Evolutionary conservation across 2,888 invertebrate species (phyloP).

Genomic region (Allygus modestus): DNA sequence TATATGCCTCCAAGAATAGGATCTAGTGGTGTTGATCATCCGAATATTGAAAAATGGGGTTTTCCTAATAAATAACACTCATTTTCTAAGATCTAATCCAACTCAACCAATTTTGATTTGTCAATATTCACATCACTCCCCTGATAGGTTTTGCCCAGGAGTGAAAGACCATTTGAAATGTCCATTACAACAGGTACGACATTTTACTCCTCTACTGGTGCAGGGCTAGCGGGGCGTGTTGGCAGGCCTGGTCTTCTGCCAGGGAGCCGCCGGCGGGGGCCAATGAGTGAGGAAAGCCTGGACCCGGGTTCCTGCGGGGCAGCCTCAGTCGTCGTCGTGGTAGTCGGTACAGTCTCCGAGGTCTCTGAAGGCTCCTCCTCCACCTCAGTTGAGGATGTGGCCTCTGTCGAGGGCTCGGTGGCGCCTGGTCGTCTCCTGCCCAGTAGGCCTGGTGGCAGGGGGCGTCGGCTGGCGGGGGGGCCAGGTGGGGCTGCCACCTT

Average conservation of each 20-base stretch:
- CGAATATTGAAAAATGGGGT: background rate
- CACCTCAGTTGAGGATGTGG: conserved; percentile 33
- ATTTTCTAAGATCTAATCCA: background rate
- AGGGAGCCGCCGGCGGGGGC: conserved; percentile 50
- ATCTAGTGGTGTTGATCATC: background rate
- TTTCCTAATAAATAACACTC: conserved; percentile 1
- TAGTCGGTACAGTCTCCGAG: conserved; percentile 57
- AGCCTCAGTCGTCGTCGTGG: conserved; percentile 57
- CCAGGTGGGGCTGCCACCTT: conserved; percentile 72
- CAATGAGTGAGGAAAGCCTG: conserved; percentile 58
- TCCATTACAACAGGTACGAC: background rate
- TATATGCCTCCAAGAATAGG: background rate
- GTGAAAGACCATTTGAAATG: background rate
- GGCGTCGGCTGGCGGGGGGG: conserved; percentile 67
- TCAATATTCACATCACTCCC: background rate
- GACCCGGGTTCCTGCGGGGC: conserved; percentile 38
- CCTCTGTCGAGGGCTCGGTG: conserved; percentile 58
- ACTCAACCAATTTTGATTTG: background rate
- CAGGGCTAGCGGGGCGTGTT: conserved; percentile 50
- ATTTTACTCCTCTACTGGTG: conserved; percentile 41
- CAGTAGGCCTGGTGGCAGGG: conserved; percentile 59
- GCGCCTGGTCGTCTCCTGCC: conserved; percentile 58
- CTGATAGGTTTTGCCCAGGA: background rate
- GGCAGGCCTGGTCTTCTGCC: conserved; percentile 58
- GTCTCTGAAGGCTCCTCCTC: conserved; percentile 57